Base-by-base conservation (phyloP, 2,797 vertebrate genomes). In the Gastrophryne carolinensis region DNA sequence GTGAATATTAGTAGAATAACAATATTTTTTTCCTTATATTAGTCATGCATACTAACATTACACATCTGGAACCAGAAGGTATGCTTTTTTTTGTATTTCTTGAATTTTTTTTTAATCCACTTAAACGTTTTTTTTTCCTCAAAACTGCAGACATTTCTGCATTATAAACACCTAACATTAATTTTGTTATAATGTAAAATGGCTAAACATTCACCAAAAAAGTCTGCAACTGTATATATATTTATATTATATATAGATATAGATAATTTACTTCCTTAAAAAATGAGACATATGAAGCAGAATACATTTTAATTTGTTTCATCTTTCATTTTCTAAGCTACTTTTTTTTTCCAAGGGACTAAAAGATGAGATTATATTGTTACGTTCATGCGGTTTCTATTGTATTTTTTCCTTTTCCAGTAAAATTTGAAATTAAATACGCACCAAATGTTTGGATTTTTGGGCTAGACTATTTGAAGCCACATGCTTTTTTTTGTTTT, bases 1-100 rank as follows among this genome's bases (percentile, higher is more conserved):
- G 96, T 95, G 94, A 90, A 66, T 92, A 91, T 91, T 92, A 92
- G 90, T 90, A 90, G 90, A 91, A 86, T 89, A 92, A 90, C 89
- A 84, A 87, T 89, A 47, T 69, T 61, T 67, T 70, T 77, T 89
- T 88, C 41, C 87, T 91, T 91, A 92, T 89, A 91, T 91, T 92
- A 92, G 88, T 96, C 95, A 98, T 95, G 96, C 97, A 96, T 95
- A 93, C 94, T 95, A 93, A 95, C 94, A 96, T 94, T 94, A 95
- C 91, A 90, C 85, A 90, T 94, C 93, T 91, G 93, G 90, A 93
- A 89, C 91, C 84, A 82, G 90, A 87, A 87, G 86, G 88, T 86
- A 86, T 82, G 88, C 87, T 86, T 90, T 92, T 91, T 90, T 89
- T 91, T 71, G 15, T 34, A 90, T 89, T 91, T 71, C 21, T 34